Evolutionary conservation across 2,113 vertebrate genomes (phyloP).

Genomic region (Pelobates fuscus): DNA sequence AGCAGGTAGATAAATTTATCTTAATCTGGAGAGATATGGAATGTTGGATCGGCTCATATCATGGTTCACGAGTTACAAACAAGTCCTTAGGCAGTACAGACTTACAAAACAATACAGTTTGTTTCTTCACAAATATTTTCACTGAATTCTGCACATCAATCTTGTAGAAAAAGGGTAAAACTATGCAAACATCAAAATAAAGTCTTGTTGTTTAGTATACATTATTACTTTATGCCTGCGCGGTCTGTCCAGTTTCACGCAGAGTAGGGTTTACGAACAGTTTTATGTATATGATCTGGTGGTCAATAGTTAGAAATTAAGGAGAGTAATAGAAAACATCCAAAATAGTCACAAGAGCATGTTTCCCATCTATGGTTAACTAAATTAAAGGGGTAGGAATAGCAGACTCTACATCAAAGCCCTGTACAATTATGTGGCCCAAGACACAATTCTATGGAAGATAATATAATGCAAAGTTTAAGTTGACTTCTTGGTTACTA

Average conservation of each 20-base stretch:
- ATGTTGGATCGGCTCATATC: constrained; percentile 59
- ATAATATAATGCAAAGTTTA: constrained; percentile 1
- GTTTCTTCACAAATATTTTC: constrained; percentile 69
- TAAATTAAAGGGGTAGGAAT: background rate
- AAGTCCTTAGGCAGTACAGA: constrained; percentile 72
- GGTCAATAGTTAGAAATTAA: constrained; percentile 35
- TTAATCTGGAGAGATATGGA: constrained; percentile 57
- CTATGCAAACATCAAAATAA: constrained; percentile 73
- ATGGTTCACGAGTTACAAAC: constrained; percentile 72
- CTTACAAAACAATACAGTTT: constrained; percentile 65
- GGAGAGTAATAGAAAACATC: background rate
- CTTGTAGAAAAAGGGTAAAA: constrained; percentile 72
- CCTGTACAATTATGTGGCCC: background rate
- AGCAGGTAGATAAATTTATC: constrained; percentile 55
- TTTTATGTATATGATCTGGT: constrained; percentile 52
- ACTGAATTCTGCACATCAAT: constrained; percentile 73
- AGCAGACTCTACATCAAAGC: background rate
- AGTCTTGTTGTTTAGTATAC: constrained; percentile 68
- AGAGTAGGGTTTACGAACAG: constrained; percentile 56
- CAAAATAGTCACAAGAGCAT: background rate
- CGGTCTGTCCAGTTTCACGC: background rate
- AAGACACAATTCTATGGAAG: background rate
- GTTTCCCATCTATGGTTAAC: background rate
- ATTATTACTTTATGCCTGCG: constrained; percentile 55
- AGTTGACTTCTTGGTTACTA: background rate